phyloP scores from a whole-genome alignment of 2,113 vertebrate species.

The Mugil cephalus region DNA sequence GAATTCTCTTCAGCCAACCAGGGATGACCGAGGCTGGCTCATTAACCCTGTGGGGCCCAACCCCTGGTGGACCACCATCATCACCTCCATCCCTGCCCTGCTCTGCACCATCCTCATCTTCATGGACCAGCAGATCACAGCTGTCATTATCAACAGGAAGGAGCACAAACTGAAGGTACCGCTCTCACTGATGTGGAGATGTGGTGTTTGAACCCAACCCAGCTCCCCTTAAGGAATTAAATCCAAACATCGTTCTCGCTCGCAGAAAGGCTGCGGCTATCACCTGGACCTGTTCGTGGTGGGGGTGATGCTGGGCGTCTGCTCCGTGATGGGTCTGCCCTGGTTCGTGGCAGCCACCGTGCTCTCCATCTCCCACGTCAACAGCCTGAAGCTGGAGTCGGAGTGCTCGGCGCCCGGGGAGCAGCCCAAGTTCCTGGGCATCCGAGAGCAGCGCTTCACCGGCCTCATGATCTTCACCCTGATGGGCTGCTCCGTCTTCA shows the following conservation, averaged over 20 bases:
- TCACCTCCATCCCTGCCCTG: conserved; percentile 92
- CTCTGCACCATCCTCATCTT: conserved; percentile 99
- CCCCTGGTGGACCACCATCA: conserved; percentile 97
- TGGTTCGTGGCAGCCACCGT: conserved; percentile 99
- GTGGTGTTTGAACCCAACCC: background rate
- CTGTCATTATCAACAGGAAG: conserved; percentile 99
- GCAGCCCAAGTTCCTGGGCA: conserved; percentile 98
- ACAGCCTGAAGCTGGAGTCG: conserved; percentile 97
- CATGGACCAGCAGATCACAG: conserved; percentile 99
- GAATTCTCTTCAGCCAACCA: conserved; percentile 87
- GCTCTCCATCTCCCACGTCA: conserved; percentile 98
- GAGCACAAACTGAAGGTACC: conserved; percentile 99
- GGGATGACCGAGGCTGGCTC: conserved; percentile 98
- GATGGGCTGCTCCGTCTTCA: conserved; percentile 98
- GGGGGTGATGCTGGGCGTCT: conserved; percentile 96
- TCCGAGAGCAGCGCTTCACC: conserved; percentile 97
- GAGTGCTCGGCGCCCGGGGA: conserved; percentile 98
- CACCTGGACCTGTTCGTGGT: conserved; percentile 98
- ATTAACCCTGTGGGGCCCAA: conserved; percentile 95
- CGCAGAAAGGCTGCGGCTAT: conserved; percentile 93
- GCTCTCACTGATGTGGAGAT: background rate
- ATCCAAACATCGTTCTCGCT: no score
- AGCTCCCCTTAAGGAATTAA: no score
- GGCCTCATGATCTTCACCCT: conserved; percentile 99
- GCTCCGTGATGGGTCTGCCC: conserved; percentile 97